Conservation (phyloP, 2,113 vertebrate genomes). For the Loxodonta africana region DNA sequence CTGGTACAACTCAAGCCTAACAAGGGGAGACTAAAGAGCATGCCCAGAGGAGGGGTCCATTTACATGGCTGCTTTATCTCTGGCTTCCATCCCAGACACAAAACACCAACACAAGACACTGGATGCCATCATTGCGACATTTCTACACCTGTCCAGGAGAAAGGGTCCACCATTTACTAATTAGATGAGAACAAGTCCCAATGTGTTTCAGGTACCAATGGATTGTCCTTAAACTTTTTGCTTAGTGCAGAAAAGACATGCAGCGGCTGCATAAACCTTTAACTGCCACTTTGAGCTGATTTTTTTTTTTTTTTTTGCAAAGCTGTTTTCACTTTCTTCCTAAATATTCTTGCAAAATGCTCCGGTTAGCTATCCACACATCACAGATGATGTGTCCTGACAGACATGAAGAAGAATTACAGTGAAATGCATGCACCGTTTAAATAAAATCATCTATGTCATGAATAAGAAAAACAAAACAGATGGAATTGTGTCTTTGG, state of each 20-base stretch:
- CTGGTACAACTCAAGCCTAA: slow-evolving; percentile 25
- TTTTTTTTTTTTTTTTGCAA: slow-evolving; percentile 44
- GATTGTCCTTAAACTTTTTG: slow-evolving; percentile 54
- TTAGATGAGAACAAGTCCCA: not conserved
- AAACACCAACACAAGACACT: slow-evolving; percentile 10
- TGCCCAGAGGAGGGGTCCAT: not conserved
- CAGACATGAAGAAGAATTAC: slow-evolving; percentile 86
- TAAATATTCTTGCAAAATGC: slow-evolving; percentile 72
- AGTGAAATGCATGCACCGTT: slow-evolving; percentile 84
- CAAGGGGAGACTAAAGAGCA: not conserved
- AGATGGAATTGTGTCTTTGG: slow-evolving; percentile 85
- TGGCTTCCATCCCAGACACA: slow-evolving; percentile 42
- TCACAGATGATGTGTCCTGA: slow-evolving; percentile 86
- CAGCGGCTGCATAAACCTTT: slow-evolving; percentile 65
- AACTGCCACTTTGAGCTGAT: not conserved
- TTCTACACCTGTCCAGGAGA: not conserved
- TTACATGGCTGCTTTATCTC: not conserved
- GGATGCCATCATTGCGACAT: not conserved
- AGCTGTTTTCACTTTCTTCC: slow-evolving; percentile 86
- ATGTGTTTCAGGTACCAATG: not conserved
- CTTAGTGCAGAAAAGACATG: not conserved
- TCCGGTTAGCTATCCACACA: slow-evolving; percentile 70
- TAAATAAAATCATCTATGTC: slow-evolving; percentile 87
- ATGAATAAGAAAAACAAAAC: slow-evolving; percentile 87
- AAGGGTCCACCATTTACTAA: not conserved